phyloP scores from a whole-genome alignment of 23 tunicate genomes.

The Aplidium turbinatum region DNA sequence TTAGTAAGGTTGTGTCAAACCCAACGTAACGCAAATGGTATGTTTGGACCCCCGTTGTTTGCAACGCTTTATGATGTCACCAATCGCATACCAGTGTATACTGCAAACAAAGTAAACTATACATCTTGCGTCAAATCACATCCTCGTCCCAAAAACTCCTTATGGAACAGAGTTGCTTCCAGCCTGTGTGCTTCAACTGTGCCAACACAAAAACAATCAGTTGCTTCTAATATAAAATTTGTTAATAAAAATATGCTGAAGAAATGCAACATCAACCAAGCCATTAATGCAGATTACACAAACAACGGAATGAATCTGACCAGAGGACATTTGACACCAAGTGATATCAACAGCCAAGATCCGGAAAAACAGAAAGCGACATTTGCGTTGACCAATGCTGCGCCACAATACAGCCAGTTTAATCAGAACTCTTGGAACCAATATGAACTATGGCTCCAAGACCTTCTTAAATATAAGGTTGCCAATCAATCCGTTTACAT shows the following conservation, averaged over 20 bases:
- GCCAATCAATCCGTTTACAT: constrained; percentile 73
- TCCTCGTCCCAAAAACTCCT: constrained; percentile 46
- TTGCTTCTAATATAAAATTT: constrained; percentile 48
- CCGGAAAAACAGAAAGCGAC: constrained; percentile 63
- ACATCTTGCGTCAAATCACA: constrained; percentile 9
- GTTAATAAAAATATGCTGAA: constrained; percentile 14
- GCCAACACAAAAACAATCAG: constrained; percentile 15
- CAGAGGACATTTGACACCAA: constrained; percentile 91
- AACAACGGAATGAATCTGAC: constrained; percentile 62
- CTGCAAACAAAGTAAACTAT: constrained; percentile 57
- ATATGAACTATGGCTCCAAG: constrained; percentile 75
- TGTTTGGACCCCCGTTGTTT: constrained; percentile 26
- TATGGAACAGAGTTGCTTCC: constrained; percentile 68
- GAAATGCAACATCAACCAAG: constrained; percentile 61
- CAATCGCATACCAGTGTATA: constrained; percentile 69
- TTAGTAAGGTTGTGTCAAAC: constrained; percentile 79
- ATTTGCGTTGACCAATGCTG: constrained; percentile 96
- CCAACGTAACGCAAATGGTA: constrained; percentile 8
- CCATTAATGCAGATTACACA: constrained; percentile 60
- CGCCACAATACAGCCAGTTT: constrained; percentile 84
- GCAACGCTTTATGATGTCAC: constrained; percentile 60
- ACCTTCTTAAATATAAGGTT: constrained; percentile 40
- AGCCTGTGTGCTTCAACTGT: constrained; percentile 40
- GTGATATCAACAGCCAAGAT: constrained; percentile 75
- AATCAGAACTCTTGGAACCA: constrained; percentile 77